These are phyloP conservation scores for Hippocampus barbouri DNA, from an alignment of 2,113 vertebrate genomes.

Conservation along the genomic window DNA sequence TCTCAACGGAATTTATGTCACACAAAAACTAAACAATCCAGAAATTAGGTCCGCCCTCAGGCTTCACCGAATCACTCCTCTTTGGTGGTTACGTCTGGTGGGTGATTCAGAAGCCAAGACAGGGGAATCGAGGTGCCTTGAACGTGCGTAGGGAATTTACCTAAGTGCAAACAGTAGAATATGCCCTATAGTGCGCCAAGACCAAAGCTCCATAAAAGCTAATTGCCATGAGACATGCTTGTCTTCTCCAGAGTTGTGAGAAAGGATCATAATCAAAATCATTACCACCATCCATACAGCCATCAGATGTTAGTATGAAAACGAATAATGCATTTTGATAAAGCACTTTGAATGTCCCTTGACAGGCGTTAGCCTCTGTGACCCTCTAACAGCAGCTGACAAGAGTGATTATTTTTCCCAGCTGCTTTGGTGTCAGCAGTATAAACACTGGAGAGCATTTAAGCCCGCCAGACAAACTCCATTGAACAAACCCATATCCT, in stretches of 20 bases:
- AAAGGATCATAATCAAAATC: neutral
- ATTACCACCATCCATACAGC: constrained; percentile 31
- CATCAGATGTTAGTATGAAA: constrained; percentile 11
- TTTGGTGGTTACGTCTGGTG: no score
- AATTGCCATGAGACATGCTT: constrained; percentile 6
- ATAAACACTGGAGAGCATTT: constrained; percentile 33
- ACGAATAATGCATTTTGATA: constrained; percentile 36
- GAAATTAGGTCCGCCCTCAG: no score
- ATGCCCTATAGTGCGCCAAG: neutral
- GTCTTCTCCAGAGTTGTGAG: neutral
- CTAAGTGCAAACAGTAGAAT: no score
- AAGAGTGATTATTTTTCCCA: constrained; percentile 54
- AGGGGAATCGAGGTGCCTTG: no score
- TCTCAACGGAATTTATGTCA: no score
- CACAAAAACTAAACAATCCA: no score
- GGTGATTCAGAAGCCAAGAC: no score
- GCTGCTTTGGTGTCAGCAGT: constrained; percentile 39
- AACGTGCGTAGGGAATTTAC: no score
- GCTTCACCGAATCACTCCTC: no score
- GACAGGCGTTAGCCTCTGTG: constrained; percentile 47
- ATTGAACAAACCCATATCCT: constrained; percentile 30
- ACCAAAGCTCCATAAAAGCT: neutral
- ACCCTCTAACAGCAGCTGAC: constrained; percentile 56
- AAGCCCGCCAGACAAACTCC: constrained; percentile 7
- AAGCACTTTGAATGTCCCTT: constrained; percentile 51